Percentiles rank a stretch among this genome's conserved stretches.
Conservation (phyloP, 30 jellyfish, hydroid and myxozoan genomes). For the Pseudorhiza aurosa region DNA sequence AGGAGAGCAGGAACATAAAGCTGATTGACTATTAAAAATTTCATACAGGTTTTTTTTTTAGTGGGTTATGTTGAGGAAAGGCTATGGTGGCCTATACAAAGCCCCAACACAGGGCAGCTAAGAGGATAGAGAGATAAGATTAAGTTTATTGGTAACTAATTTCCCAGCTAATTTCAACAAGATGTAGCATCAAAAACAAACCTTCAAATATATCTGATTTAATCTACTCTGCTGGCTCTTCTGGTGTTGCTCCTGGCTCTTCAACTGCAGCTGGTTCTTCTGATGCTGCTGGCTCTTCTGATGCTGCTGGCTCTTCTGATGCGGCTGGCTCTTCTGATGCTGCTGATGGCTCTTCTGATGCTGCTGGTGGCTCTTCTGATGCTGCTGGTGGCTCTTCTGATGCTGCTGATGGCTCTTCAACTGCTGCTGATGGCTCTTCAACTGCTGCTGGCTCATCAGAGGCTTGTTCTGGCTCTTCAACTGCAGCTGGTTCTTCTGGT, state of each 20-base stretch:
- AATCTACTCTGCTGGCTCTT: conserved; percentile 45
- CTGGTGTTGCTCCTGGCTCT: conserved; percentile 28
- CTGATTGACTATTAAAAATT: too few relatives aligned
- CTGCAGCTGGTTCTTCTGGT: conserved; percentile 1
- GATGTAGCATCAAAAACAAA: too few relatives aligned
- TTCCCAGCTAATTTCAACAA: too few relatives aligned
- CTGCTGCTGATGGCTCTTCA: conserved; percentile 10
- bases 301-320: conserved; percentile 11
- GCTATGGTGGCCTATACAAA: too few relatives aligned
- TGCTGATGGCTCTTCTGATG: conserved; percentile 27
- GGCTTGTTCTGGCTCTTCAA: conserved; percentile 1
- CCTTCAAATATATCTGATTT: too few relatives aligned
- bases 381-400: conserved; percentile 12
- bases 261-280: conserved; percentile 30
- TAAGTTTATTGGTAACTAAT: too few relatives aligned
- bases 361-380: conserved; percentile 33
- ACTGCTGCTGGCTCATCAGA: conserved; percentile 22
- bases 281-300: conserved; percentile 19
- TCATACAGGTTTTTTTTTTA: too few relatives aligned
- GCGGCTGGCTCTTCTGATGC: conserved; percentile 37
- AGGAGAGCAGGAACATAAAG: too few relatives aligned
- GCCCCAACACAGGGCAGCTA: too few relatives aligned
- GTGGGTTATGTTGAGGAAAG: too few relatives aligned
- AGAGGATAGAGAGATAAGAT: too few relatives aligned
- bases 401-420: background rate